Conservation (phyloP, 1,140 invertebrate species). For the Caenorhabditis brenneri region DNA sequence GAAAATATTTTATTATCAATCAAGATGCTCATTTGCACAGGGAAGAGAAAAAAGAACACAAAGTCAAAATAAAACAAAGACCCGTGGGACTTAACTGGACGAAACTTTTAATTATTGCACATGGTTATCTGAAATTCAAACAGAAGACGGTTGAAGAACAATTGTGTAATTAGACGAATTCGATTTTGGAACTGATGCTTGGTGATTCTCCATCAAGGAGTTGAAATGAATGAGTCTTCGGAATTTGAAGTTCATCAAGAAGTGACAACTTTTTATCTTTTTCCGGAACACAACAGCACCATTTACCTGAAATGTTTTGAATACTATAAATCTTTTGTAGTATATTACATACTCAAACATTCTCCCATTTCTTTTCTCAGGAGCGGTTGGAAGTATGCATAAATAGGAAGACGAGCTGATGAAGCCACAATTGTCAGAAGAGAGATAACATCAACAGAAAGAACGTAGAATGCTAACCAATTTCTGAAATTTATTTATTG, state of each 20-base stretch:
- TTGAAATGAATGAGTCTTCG: conserved; percentile 15
- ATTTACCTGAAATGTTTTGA: background rate
- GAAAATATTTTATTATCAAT: background rate
- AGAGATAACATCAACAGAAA: conserved; percentile 46
- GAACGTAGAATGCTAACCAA: conserved; percentile 27
- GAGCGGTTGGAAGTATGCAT: conserved; percentile 40
- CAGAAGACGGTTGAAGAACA: background rate
- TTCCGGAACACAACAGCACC: conserved; percentile 1
- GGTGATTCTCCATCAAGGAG: conserved; percentile 12
- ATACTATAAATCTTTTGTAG: background rate
- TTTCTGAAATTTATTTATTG: background rate
- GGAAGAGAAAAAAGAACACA: background rate
- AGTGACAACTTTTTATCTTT: background rate
- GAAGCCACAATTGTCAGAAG: conserved; percentile 48
- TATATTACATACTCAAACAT: background rate
- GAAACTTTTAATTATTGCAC: background rate
- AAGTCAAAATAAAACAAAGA: background rate
- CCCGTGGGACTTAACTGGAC: conserved; percentile 1
- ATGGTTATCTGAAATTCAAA: background rate
- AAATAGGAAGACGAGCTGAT: conserved; percentile 45
- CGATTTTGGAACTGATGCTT: conserved; percentile 31
- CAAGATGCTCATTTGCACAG: background rate
- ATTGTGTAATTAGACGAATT: background rate
- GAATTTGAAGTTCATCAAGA: conserved; percentile 6
- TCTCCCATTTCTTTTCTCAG: conserved; percentile 45